Base-by-base conservation (phyloP, 1,140 invertebrate species). In the Sycophila sp. region DNA sequence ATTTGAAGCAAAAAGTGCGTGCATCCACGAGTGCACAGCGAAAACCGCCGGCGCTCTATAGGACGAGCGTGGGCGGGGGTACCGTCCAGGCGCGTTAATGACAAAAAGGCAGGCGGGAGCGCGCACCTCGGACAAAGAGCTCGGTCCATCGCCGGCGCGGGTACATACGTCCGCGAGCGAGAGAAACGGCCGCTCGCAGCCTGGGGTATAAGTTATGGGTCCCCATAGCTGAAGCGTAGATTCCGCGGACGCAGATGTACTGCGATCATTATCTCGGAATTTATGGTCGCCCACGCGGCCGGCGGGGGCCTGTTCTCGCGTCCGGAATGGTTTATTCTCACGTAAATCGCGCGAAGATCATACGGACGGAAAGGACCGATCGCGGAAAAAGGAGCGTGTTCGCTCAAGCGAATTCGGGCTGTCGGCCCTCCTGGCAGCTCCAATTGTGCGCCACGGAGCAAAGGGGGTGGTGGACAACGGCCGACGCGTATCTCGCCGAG, bases 191-290 rank as follows among this genome's bases (percentile, higher is more conserved):
- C 38, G n/a, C n/a, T n/a, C n/a, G n/a, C n/a, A n/a, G n/a, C n/a
- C n/a, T n/a, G n/a, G n/a, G n/a, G 78, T 71, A 78, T 81, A 83
- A 83, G 74, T 82, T 83, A 83, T 83, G 74, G 77, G 74, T 82
- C 80, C 81, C 81, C 80, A 78, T 80, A 82, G 81, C 80, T 79
- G 71, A 73, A n/a, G 69, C 74, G 79, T 81, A 82, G 81, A 83
- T 83, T 76, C 76, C 76, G 78, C 74, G 72, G 80, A 83, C 80
- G 73, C 76, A 81, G 81, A 83, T 80, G 81, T 82, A 82, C 81
- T 78, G 79, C 78, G 80, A 83, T 83, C 80, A 82, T 83, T 82
- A 83, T 83, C 80, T 74, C 65, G 71, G 74, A 75, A 83, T 83
- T 83, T 83, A 83, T 82, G 76, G 76, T 34, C 42, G 60, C 34